Percentiles rank a stretch among this genome's conserved stretches.
Conservation (phyloP, 2,888 invertebrate genomes). For the Alcis repandata region DNA sequence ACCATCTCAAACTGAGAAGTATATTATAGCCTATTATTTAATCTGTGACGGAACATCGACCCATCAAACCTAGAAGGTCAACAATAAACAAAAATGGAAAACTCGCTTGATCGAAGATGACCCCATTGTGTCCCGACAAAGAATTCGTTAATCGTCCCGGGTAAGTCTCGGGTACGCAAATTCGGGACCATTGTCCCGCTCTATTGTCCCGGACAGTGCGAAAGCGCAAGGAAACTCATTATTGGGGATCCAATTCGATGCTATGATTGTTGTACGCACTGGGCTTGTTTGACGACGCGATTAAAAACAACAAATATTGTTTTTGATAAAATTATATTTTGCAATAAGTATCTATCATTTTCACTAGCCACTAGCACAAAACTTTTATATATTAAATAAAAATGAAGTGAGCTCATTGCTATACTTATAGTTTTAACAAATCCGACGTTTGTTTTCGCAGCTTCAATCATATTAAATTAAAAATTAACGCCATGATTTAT, state of each 20-base stretch:
- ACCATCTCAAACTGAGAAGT: neutral
- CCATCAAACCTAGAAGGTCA: slow-evolving; percentile 27
- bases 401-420: too few species aligned
- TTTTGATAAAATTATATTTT: too few species aligned
- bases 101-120: slow-evolving; percentile 44
- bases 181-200: slow-evolving; percentile 48
- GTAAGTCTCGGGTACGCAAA: slow-evolving; percentile 44
- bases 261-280: slow-evolving; percentile 52
- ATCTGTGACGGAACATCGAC: slow-evolving; percentile 23
- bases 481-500: too few species aligned
- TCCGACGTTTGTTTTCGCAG: too few species aligned
- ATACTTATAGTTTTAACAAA: too few species aligned
- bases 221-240: slow-evolving; percentile 53
- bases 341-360: too few species aligned
- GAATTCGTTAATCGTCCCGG: slow-evolving; percentile 49
- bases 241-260: slow-evolving; percentile 48
- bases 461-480: too few species aligned
- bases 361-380: too few species aligned
- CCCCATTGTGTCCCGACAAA: slow-evolving; percentile 45
- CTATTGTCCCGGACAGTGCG: slow-evolving; percentile 49
- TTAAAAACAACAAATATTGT: neutral
- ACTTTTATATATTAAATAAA: too few species aligned
- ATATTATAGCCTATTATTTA: neutral
- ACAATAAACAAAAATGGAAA: slow-evolving; percentile 39
- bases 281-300: slow-evolving; percentile 44